Conservation (phyloP, 1,140 invertebrate genomes). For the Drosophila nasuta region DNA sequence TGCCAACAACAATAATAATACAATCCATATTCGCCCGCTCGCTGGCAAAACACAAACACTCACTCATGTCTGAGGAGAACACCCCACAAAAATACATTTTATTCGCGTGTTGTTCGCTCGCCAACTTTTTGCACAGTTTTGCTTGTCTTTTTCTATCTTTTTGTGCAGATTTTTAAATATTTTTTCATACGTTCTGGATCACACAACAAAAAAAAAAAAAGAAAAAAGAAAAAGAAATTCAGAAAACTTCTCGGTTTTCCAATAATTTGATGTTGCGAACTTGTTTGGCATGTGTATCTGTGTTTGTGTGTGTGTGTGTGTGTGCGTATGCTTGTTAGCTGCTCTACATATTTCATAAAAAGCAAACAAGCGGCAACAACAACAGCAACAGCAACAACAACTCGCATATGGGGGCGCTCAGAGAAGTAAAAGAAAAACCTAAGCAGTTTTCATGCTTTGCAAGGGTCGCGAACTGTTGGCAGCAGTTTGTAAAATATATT, state of each 20-base stretch:
- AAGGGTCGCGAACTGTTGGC: conserved; percentile 61
- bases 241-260: conserved; percentile 76
- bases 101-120: conserved; percentile 77
- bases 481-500: conserved; percentile 83
- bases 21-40: conserved; percentile 34
- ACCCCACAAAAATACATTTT: conserved; percentile 62
- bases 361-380: conserved; percentile 52
- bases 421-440: conserved; percentile 61
- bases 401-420: conserved; percentile 7
- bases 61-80: conserved; percentile 34
- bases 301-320: conserved; percentile 28
- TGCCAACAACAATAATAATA: conserved; percentile 46
- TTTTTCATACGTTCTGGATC: conserved; percentile 56
- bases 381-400: conserved; percentile 37
- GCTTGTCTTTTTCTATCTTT: conserved; percentile 35
- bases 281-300: conserved; percentile 64
- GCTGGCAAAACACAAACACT: conserved; percentile 18
- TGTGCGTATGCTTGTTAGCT: conserved; percentile 59
- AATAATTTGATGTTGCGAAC: conserved; percentile 83
- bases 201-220: conserved; percentile 8
- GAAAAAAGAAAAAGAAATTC: conserved; percentile 17
- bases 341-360: conserved; percentile 75
- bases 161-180: conserved; percentile 58
- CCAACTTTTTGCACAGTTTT: conserved; percentile 57
- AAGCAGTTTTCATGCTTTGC: conserved; percentile 65